Conservation (phyloP, 2,797 vertebrate genomes). For the Pangasius macronema region DNA sequence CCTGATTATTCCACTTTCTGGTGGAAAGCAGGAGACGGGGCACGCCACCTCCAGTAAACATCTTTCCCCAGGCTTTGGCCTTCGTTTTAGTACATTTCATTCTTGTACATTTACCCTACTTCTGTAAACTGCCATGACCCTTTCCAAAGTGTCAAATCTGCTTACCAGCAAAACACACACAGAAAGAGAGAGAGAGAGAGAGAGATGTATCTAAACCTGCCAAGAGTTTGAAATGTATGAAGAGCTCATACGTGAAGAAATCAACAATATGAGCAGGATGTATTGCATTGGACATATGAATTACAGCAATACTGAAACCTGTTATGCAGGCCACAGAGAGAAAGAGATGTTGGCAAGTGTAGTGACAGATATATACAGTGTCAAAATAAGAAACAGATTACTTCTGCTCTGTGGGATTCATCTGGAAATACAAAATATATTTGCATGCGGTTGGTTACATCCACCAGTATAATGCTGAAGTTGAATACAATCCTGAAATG, state of each 20-base stretch:
- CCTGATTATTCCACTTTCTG: background rate
- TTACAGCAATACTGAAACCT: conserved; percentile 20
- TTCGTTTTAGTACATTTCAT: conserved; percentile 43
- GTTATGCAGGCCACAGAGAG: background rate
- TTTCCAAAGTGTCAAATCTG: conserved; percentile 27
- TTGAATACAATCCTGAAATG: conserved; percentile 5
- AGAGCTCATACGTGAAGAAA: background rate
- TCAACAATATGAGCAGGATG: background rate
- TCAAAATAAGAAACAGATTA: conserved; percentile 35
- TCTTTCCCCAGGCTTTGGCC: conserved; percentile 31
- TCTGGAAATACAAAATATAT: conserved; percentile 2
- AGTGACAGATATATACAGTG: conserved; percentile 18
- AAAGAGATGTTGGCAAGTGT: conserved; percentile 6
- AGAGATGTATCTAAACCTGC: conserved; percentile 10
- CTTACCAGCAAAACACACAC: conserved; percentile 4
- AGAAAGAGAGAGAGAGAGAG: background rate
- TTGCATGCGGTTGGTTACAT: background rate
- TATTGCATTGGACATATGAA: conserved; percentile 6
- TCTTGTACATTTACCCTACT: conserved; percentile 44
- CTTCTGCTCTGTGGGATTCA: conserved; percentile 12
- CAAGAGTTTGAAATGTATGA: background rate
- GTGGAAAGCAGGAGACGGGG: background rate
- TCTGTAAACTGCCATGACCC: conserved; percentile 43
- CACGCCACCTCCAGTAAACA: conserved; percentile 40
- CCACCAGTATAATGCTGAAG: background rate